Evolutionary conservation across 2,113 vertebrate genomes (phyloP), one percentile per base, ranked within the genome.

Genomic region (Barnardius zonarius): DNA sequence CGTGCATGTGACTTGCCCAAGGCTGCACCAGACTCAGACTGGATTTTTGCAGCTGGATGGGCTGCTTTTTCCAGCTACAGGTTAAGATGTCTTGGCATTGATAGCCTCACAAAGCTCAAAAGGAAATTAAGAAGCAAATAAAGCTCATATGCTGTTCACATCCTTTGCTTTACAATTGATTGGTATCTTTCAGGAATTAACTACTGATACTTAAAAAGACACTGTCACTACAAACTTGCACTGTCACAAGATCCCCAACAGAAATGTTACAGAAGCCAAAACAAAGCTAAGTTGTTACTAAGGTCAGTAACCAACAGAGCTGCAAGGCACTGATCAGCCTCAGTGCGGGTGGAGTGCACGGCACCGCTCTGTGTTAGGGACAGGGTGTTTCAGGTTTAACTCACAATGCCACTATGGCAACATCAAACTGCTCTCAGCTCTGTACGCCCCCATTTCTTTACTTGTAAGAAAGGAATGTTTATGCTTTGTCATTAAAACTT

Each of bases 291-390:
- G 23, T 4, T 78, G 74, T 87, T 72, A 20, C 22, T 16, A 37
- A 59, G 44, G 80, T n/a, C 73, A 54, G 51, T 20, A 61, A 70
- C 57, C 57, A 85, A 55, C 6, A 43, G 33, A 49, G 51, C 28
- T 0, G 0, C 41, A 43, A 52, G 0, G 15, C 7, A 3, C 61
- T 33, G 18, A 48, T 3, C 51, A 33, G 51, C 8, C 55, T 23
- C 9, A 1, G 43, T 0, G 7, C 11, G 54, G 64, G 69, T 23
- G 43, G 37, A 78, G 23, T 2, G 17, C 4, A 14, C 0, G 10
- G 35, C 76, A 86, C 28, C 33, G 14, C 10, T 51, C 39, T 16
- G 3, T 2, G 20, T 16, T 18, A 12, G 52, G 51, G 69, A 59
- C 61, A 39, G 49, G 37, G 33, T 24, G 33, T 17, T 48, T 68